A percentile compares a stretch with the other conserved stretches of the same genome.
These are phyloP conservation scores for Athalia rosae DNA, from an alignment of 2,888 invertebrate genomes.

Conservation along the genomic window DNA sequence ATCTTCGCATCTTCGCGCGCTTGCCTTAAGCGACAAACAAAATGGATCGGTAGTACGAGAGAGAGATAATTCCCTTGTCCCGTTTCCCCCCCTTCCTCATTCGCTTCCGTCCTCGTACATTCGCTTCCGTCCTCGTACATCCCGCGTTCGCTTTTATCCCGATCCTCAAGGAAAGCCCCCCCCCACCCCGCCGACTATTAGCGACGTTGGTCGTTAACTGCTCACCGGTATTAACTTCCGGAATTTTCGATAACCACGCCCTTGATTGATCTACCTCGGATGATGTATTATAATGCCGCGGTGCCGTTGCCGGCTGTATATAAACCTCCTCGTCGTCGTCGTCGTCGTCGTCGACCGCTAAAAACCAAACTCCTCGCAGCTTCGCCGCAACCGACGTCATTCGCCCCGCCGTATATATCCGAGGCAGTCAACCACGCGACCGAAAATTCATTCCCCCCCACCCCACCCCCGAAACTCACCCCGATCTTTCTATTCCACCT, in stretches of 20 bases:
- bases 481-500: neutral
- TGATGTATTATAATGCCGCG: slow-evolving; percentile 20
- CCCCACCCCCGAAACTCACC: neutral
- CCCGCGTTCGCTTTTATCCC: neutral
- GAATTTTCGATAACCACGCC: slow-evolving; percentile 44
- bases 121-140: no score
- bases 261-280: slow-evolving; percentile 42
- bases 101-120: no score
- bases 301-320: neutral
- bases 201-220: slow-evolving; percentile 42
- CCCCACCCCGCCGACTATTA: slow-evolving; percentile 33
- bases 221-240: slow-evolving; percentile 44
- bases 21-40: no score
- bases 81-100: no score
- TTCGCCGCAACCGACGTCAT: neutral
- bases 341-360: neutral
- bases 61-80: no score
- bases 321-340: neutral
- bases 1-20: no score
- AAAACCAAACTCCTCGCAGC: neutral
- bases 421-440: neutral
- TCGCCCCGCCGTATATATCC: neutral
- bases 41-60: no score
- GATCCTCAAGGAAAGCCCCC: neutral
- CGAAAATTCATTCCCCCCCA: neutral